Conservation (phyloP, 1,140 invertebrate genomes). For the Leptopilina boulardi region DNA sequence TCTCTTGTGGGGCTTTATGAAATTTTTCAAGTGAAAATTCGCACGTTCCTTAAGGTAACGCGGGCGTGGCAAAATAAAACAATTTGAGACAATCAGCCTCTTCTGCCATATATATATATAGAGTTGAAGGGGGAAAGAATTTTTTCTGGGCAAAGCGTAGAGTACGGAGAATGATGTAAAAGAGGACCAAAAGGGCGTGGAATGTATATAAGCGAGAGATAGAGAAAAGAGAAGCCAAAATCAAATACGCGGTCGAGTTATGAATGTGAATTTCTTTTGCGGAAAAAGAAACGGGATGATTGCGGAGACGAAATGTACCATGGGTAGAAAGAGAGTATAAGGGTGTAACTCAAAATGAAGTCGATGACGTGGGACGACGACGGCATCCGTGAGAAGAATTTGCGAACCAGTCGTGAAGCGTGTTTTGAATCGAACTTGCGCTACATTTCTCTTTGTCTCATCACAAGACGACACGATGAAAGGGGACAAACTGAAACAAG, state of each 20-base stretch:
- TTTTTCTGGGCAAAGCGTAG: background rate
- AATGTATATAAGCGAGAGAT: conserved; percentile 32
- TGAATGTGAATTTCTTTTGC: conserved; percentile 68
- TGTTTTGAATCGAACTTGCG: conserved; percentile 67
- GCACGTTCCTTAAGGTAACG: background rate
- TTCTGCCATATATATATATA: background rate
- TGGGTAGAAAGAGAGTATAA: conserved; percentile 13
- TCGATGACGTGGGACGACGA: conserved; percentile 70
- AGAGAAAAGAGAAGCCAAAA: conserved; percentile 6
- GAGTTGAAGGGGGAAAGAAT: conserved; percentile 1
- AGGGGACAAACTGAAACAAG: background rate
- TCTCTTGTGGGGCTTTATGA: background rate
- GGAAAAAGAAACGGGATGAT: conserved; percentile 55
- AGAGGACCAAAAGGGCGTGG: background rate
- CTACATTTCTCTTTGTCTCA: conserved; percentile 13
- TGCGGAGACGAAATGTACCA: conserved; percentile 49
- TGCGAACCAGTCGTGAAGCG: conserved; percentile 61
- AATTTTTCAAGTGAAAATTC: conserved; percentile 1
- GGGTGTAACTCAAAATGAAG: conserved; percentile 58
- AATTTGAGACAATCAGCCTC: background rate
- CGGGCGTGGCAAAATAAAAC: background rate
- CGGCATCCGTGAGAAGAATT: conserved; percentile 35
- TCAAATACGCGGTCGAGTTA: conserved; percentile 56
- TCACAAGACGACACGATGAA: background rate
- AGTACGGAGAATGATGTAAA: background rate